Evolutionary conservation across 2,888 invertebrate species (phyloP).

Genomic region (Ganaspis brasiliensis): DNA sequence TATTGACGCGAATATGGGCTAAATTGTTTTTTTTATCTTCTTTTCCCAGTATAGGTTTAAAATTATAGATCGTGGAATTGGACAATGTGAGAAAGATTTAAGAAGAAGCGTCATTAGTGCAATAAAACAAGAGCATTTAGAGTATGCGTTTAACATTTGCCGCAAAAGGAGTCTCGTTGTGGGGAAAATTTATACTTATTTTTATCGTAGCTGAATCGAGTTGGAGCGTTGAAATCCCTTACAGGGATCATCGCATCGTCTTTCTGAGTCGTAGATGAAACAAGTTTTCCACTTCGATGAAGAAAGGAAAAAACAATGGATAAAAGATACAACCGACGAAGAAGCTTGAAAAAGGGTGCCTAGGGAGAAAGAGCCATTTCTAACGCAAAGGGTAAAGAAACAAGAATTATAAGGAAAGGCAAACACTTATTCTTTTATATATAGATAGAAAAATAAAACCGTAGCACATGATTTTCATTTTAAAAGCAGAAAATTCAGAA

Average conservation of each 20-base stretch:
- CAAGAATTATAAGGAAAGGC: constrained; percentile 8
- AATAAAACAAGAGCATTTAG: constrained; percentile 28
- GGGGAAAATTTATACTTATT: constrained; percentile 52
- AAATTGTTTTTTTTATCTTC: too few species aligned
- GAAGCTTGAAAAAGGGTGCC: constrained; percentile 18
- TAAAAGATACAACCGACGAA: constrained; percentile 46
- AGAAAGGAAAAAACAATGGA: constrained; percentile 63
- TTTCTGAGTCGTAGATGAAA: constrained; percentile 59
- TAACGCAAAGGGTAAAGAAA: constrained; percentile 20
- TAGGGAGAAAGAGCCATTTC: constrained; percentile 10
- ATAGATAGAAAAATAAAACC: neutral
- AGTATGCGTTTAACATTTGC: constrained; percentile 50
- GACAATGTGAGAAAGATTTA: neutral
- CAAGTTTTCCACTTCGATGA: constrained; percentile 66
- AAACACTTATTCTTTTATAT: neutral
- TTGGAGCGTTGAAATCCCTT: constrained; percentile 49
- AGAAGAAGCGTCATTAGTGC: constrained; percentile 18
- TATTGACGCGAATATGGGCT: too few species aligned
- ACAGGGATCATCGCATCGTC: constrained; percentile 48
- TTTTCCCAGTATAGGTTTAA: too few species aligned
- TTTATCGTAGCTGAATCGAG: constrained; percentile 49
- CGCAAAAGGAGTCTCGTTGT: constrained; percentile 21
- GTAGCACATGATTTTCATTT: too few species aligned
- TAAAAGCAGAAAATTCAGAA: too few species aligned
- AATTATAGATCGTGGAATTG: neutral